Base-by-base conservation (phyloP, 2,113 vertebrate genomes). In the Haplotaxodon microlepis region DNA sequence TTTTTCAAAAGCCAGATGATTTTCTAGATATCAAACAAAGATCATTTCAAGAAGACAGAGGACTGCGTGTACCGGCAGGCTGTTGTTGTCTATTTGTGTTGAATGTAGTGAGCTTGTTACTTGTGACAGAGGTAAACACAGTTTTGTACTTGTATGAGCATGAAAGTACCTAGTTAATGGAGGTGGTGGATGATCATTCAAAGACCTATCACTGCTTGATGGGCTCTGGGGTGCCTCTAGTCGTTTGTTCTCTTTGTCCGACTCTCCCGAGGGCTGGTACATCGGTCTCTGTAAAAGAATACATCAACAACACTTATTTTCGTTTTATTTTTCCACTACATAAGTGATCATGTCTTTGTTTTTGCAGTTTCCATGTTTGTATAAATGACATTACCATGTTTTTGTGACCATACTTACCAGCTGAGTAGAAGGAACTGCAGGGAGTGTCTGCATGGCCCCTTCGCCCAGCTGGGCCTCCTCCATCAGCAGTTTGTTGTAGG, bases 221-320 rank as follows among this genome's bases (percentile, higher is more conserved):
- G 98, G 97, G 83, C 98, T 99, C 3, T 97, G 97, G 24, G 97
- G 97, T 82, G 97, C 96, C 81, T 98, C 98, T 12, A 98, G 97
- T 86, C 94, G 96, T 90, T 98, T 98, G 94, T 99, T 99, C 92
- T 99, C 99, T 94, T 99, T 99, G 93, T 99, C 98, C 0, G 99
- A 99, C 94, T 99, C 99, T 87, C 98, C 98, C 83, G 99, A 99
- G 5, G 99, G 99, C 2, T 99, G 99, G 95, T 99, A 99, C 87
- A 97, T 96, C 47, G 97, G 97, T 89, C 93, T 97, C 85, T 96
- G 90, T 96, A 97, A 76, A 57, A 89, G 29, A 86, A 83, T 8
- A 89, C 51, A 13, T 10, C 10, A 19, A 38, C n/a, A 81, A 36
- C 57, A 38, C 34, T 38, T 69, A 29, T 11, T 8, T 59, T n/a